phyloP scores from a whole-genome alignment of 92 coral and sea anemone genomes.

The Anthopleura xanthogrammica region DNA sequence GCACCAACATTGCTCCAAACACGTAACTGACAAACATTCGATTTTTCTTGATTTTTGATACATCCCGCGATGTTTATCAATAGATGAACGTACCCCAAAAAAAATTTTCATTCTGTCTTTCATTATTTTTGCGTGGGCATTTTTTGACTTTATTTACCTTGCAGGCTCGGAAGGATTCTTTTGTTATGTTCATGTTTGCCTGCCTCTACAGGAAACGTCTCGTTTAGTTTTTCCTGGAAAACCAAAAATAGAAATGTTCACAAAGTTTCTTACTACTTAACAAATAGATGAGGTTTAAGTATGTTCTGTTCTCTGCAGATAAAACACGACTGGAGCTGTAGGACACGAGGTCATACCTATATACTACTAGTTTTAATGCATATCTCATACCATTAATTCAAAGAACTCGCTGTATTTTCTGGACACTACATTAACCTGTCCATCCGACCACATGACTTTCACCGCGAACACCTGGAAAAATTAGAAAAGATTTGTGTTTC shows the following conservation, averaged over 20 bases:
- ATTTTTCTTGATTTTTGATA: no score
- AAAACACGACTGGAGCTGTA: no score
- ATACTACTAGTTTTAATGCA: background rate
- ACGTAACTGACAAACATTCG: no score
- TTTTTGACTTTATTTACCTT: background rate
- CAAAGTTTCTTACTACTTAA: no score
- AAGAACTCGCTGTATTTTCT: constrained; percentile 62
- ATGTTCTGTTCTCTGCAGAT: no score
- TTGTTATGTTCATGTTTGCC: background rate
- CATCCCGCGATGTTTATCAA: no score
- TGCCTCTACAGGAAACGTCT: constrained; percentile 13
- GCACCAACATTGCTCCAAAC: no score
- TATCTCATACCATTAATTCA: constrained; percentile 47
- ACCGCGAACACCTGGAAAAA: constrained; percentile 59
- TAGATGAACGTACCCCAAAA: no score
- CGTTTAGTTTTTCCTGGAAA: constrained; percentile 13
- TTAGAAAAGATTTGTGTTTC: background rate
- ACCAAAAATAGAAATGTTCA: background rate
- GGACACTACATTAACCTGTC: constrained; percentile 67
- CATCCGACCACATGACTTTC: constrained; percentile 76
- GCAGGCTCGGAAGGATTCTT: constrained; percentile 7
- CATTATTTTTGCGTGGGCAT: no score
- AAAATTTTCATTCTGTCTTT: no score
- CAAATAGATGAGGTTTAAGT: no score
- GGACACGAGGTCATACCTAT: no score